Conservation (phyloP, 2,797 vertebrate genomes). For the Ctenochaetus hawaiiensis region DNA sequence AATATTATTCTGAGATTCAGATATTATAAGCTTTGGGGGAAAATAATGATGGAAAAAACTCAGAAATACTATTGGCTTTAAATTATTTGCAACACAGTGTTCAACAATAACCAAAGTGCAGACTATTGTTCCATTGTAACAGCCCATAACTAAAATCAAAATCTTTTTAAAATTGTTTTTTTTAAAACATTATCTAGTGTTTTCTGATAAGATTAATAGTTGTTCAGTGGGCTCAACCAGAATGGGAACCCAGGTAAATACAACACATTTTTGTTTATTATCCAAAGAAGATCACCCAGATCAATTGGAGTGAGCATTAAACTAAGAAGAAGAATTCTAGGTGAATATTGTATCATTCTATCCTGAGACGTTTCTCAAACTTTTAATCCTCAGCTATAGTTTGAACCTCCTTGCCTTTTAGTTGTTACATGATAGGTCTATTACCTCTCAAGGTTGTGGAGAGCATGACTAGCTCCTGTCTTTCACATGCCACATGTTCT, state of each 20-base stretch:
- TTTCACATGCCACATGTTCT: conserved; percentile 13
- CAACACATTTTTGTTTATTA: neutral
- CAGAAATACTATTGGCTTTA: neutral
- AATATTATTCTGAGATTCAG: too few relatives aligned
- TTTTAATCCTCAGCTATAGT: conserved; percentile 9
- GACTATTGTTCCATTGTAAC: neutral
- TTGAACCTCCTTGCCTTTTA: conserved; percentile 6
- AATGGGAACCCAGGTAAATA: neutral
- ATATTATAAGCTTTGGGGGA: neutral
- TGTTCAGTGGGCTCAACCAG: neutral
- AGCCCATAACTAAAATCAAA: neutral
- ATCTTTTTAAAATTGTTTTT: neutral
- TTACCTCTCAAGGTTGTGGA: conserved; percentile 30
- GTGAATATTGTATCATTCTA: neutral
- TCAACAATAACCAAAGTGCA: neutral
- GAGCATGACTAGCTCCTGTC: neutral
- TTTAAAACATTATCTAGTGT: neutral
- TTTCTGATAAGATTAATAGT: neutral
- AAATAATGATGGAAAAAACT: neutral
- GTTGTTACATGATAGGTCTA: conserved; percentile 28
- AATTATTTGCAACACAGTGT: neutral
- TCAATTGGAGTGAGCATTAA: neutral
- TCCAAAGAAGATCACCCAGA: neutral
- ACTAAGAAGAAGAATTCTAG: neutral
- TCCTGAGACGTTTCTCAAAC: neutral